Percentiles rank a stretch among this genome's conserved stretches.
Conservation (phyloP, 2,797 vertebrate species). For the Tachyglossus aculeatus region DNA sequence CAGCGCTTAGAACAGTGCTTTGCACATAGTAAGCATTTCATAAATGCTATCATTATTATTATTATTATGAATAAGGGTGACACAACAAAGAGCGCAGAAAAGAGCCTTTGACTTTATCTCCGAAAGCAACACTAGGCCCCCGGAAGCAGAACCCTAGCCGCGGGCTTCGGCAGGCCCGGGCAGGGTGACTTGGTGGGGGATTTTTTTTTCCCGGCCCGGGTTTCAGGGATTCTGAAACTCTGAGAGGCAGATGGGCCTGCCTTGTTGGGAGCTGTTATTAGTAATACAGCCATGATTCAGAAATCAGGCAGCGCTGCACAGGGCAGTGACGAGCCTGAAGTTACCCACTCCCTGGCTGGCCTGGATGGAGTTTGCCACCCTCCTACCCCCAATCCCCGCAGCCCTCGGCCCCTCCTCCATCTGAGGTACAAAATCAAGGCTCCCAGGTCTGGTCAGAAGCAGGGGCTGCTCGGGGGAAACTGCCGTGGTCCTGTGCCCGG, state of each 20-base stretch:
- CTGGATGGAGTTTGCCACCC: too few species aligned
- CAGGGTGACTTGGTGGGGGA: slow-evolving; percentile 5
- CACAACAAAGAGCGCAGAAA: slow-evolving; percentile 2
- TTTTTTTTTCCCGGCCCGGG: slow-evolving; percentile 39
- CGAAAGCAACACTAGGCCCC: slow-evolving; percentile 11
- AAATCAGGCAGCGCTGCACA: slow-evolving; percentile 15
- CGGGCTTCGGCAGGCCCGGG: slow-evolving; percentile 1
- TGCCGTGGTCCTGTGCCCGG: too few species aligned
- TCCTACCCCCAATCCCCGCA: too few species aligned
- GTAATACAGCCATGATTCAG: slow-evolving; percentile 21
- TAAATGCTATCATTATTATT: too few species aligned
- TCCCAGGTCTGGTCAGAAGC: too few species aligned
- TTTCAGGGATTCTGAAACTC: slow-evolving; percentile 12
- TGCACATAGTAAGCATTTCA: too few species aligned
- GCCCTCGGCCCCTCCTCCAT: too few species aligned
- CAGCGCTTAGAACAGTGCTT: too few species aligned
- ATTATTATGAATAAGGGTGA: not conserved
- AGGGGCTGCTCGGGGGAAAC: too few species aligned
- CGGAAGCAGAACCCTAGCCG: slow-evolving; percentile 22
- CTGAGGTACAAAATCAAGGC: too few species aligned
- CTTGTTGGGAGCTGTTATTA: slow-evolving; percentile 12
- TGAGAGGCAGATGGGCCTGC: not conserved
- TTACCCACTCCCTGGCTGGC: too few species aligned
- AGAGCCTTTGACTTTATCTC: slow-evolving; percentile 17
- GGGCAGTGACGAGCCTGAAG: too few species aligned